These are phyloP conservation scores for Pelagia noctiluca DNA, from an alignment of 30 jellyfish, hydroid and myxozoan genomes.

Conservation along the genomic window DNA sequence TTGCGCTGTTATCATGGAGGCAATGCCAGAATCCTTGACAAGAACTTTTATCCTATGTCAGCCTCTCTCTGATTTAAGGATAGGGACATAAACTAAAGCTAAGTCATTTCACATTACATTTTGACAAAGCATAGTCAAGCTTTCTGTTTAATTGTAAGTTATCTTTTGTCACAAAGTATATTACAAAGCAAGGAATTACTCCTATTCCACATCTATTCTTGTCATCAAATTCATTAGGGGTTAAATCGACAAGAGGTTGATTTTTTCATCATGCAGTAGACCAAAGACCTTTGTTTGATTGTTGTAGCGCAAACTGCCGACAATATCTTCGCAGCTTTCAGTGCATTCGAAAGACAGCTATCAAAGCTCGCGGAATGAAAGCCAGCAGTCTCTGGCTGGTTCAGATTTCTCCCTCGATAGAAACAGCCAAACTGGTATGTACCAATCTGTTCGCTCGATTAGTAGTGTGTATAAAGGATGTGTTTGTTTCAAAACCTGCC, in stretches of 20 bases:
- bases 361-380: constrained; percentile 57
- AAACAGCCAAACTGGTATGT: constrained; percentile 11
- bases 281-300: background rate
- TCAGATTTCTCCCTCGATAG: constrained; percentile 42
- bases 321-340: constrained; percentile 81
- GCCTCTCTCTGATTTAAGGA: too few relatives aligned
- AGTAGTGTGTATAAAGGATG: too few relatives aligned
- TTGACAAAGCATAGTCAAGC: too few relatives aligned
- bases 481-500: too few relatives aligned
- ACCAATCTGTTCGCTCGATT: too few relatives aligned
- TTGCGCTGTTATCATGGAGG: too few relatives aligned
- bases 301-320: constrained; percentile 80
- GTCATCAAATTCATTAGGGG: constrained; percentile 5
- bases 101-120: too few relatives aligned
- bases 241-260: background rate
- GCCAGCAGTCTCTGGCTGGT: constrained; percentile 67
- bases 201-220: background rate
- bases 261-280: background rate
- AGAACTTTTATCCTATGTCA: too few relatives aligned
- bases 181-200: background rate
- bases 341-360: constrained; percentile 67
- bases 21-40: too few relatives aligned
- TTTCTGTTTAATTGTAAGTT: too few relatives aligned
- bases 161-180: background rate
- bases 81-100: too few relatives aligned